Base-by-base conservation (phyloP, 2,888 invertebrate species). In the Poecilus cupreus region DNA sequence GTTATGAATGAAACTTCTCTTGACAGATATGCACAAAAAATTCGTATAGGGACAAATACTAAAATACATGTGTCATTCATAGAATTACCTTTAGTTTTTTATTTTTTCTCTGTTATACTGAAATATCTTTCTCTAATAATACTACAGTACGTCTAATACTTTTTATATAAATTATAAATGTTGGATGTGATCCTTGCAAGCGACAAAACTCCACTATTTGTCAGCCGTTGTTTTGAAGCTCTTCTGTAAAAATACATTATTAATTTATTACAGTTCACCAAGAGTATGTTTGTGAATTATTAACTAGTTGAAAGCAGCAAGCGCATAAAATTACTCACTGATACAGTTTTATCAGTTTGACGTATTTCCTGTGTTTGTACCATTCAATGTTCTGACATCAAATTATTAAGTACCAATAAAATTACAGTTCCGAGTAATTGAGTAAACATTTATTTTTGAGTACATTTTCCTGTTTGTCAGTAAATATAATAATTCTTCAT, bases 1-100 rank as follows among this genome's bases (percentile, higher is more conserved):
- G 37, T 26, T 37, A 68, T 68, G 68, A 68, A 24, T 68, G 68
- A 10, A 68, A 32, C 60, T 51, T 32, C 51, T 11, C 51, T 11
- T 18, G 51, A 51, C 51, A 51, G 51, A 51, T 26, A 60, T 60
- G 60, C 60, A 60, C 22, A 60, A 60, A 60, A 54, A 18, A 3
- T 10, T 46, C 46, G 8, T 13, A 4, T n/a, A 46, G 32, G 46
- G 18, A 51, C 18, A 18, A 16, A 18, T 18, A 51, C 8, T n/a
- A n/a, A 51, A 51, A 51, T 13, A 51, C 43, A 13, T 32, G 13
- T 46, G 13, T 13, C 51, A 51, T 51, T 51, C 51, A 18, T 18
- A 18, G 51, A 51, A 51, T 2, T 51, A 51, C 32, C 32, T 32
- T 32, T 32, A 32, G 32, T 32, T 32, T 8, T 32, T 32, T 32